Conservation (phyloP, 2,888 invertebrate genomes). For the Phortica okadai region DNA sequence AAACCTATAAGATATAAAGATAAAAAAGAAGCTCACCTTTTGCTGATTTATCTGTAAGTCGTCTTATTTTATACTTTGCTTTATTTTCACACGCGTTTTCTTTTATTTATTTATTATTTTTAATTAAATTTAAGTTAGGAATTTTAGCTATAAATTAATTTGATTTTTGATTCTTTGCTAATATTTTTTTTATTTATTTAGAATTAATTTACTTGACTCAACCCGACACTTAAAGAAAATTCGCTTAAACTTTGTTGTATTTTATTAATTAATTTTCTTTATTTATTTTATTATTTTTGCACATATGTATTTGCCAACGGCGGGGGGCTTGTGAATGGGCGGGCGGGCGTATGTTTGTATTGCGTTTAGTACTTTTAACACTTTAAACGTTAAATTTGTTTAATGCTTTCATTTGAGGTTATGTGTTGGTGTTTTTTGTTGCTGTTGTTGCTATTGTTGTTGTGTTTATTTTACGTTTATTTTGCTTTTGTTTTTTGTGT, state of each 20-base stretch:
- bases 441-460: background rate
- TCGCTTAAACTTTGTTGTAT: constrained; percentile 31
- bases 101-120: constrained; percentile 14
- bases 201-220: constrained; percentile 25
- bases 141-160: constrained; percentile 26
- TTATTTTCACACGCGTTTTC: constrained; percentile 37
- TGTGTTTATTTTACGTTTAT: constrained; percentile 32
- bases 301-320: background rate
- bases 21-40: too few relatives aligned
- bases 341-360: constrained; percentile 28
- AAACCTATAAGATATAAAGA: too few relatives aligned
- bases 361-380: constrained; percentile 20
- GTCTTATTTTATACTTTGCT: background rate
- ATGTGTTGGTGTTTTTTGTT: background rate
- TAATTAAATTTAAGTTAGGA: constrained; percentile 36
- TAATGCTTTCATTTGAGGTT: background rate
- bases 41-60: too few relatives aligned
- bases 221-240: background rate
- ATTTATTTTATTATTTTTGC: constrained; percentile 1
- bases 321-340: background rate
- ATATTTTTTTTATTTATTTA: constrained; percentile 43
- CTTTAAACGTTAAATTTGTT: background rate
- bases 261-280: constrained; percentile 14
- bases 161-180: constrained; percentile 28
- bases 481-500: constrained; percentile 46